Percentiles rank a stretch among this genome's conserved stretches.
Conservation (phyloP, 2,113 vertebrate species). For the Peucedramus taeniatus region DNA sequence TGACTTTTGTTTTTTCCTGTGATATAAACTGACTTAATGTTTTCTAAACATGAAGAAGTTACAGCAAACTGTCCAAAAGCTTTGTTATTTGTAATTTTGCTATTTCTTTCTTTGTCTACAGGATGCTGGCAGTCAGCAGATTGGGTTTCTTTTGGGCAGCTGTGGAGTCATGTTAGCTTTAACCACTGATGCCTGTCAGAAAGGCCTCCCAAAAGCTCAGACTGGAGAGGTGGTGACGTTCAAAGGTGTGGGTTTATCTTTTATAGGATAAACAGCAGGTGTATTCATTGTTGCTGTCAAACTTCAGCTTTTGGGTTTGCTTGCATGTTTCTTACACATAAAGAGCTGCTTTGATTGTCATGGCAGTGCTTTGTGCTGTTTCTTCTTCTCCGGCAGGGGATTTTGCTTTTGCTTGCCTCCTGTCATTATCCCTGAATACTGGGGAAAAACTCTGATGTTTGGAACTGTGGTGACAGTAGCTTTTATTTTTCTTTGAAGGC, state of each 20-base stretch:
- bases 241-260: conserved; percentile 79
- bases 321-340: not conserved
- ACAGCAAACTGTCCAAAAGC: not conserved
- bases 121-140: conserved; percentile 95
- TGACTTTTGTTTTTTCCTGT: not conserved
- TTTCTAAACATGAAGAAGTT: not conserved
- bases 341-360: not conserved
- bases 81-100: not conserved
- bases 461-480: not conserved
- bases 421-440: not conserved
- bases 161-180: conserved; percentile 91
- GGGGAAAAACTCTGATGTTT: not conserved
- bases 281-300: not conserved
- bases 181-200: conserved; percentile 95
- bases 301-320: not conserved
- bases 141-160: conserved; percentile 93
- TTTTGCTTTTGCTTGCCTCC: not conserved
- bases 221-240: conserved; percentile 92
- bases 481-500: conserved; percentile 68
- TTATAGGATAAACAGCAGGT: not conserved
- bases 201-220: conserved; percentile 93
- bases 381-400: not conserved
- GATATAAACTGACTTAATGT: not conserved
- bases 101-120: conserved; percentile 19
- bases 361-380: not conserved